A percentile compares a stretch with the other conserved stretches of the same genome.
Evolutionary conservation across 2,888 invertebrate species (phyloP).

Genomic region (Tethea ocularis): DNA sequence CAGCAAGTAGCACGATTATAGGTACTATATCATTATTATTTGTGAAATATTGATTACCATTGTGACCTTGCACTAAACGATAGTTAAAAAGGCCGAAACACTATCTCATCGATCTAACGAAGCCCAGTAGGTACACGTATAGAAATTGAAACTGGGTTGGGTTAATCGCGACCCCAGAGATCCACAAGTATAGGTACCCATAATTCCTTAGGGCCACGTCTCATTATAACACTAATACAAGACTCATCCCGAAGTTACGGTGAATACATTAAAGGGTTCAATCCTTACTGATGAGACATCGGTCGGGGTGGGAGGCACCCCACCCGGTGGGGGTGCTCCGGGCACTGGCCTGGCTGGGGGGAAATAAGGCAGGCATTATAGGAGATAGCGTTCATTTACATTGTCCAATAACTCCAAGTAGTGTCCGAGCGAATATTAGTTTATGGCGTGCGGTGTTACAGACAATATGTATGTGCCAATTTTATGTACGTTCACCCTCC

Average conservation of each 20-base stretch:
- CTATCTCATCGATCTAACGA: slow-evolving; percentile 58
- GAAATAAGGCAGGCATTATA: slow-evolving; percentile 82
- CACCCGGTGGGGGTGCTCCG: slow-evolving; percentile 62
- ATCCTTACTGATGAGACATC: slow-evolving; percentile 84
- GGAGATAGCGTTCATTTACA: slow-evolving; percentile 84
- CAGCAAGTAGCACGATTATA: background rate
- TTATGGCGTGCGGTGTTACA: slow-evolving; percentile 68
- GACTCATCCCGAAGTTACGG: slow-evolving; percentile 83
- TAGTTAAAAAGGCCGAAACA: slow-evolving; percentile 41
- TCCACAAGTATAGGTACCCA: slow-evolving; percentile 78
- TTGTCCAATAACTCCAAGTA: slow-evolving; percentile 85
- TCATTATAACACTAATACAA: slow-evolving; percentile 84
- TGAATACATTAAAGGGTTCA: slow-evolving; percentile 84
- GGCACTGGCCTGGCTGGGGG: slow-evolving; percentile 73
- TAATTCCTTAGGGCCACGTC: slow-evolving; percentile 83
- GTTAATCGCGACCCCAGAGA: slow-evolving; percentile 72
- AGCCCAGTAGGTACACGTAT: slow-evolving; percentile 57
- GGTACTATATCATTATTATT: background rate
- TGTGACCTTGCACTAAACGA: slow-evolving; percentile 10
- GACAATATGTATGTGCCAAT: slow-evolving; percentile 41
- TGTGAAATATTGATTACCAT: background rate
- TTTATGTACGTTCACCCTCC: slow-evolving; percentile 34
- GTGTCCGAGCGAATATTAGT: slow-evolving; percentile 83
- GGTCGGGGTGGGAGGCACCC: slow-evolving; percentile 65
- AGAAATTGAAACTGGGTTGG: slow-evolving; percentile 79